Percentiles rank a stretch among this genome's conserved stretches.
phyloP scores from a whole-genome alignment of 2,888 invertebrate genomes.

The Phyllotreta striolata region DNA sequence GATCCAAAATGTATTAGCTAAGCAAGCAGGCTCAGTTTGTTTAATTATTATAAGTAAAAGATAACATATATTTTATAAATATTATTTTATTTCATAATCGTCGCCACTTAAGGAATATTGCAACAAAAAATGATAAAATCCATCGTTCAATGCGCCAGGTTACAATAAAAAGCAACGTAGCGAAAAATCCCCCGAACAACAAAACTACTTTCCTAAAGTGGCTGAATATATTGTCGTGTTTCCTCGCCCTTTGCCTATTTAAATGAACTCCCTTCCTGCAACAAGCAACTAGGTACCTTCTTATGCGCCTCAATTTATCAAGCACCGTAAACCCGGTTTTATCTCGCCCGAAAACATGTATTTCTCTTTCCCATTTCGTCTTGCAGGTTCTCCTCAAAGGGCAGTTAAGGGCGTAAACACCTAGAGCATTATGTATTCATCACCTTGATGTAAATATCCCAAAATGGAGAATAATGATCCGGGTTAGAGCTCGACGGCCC shows the following conservation, averaged over 20 bases:
- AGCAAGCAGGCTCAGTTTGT: too few species aligned
- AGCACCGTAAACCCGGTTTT: conserved; percentile 8
- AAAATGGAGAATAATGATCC: conserved; percentile 32
- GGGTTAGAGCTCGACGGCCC: conserved; percentile 13
- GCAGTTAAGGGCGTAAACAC: conserved; percentile 26
- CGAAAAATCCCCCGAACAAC: too few species aligned
- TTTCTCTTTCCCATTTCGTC: conserved; percentile 10
- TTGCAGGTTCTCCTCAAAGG: conserved; percentile 24
- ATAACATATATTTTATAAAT: too few species aligned
- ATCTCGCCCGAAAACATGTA: conserved; percentile 16
- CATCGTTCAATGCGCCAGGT: too few species aligned
- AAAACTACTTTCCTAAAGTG: conserved; percentile 7
- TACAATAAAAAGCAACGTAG: too few species aligned
- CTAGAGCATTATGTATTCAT: conserved; percentile 31
- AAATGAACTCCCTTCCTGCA: conserved; percentile 13
- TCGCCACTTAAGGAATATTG: too few species aligned
- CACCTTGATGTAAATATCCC: conserved; percentile 31
- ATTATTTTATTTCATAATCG: too few species aligned
- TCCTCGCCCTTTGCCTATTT: conserved; percentile 6
- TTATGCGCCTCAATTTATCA: conserved; percentile 17
- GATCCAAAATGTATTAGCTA: too few species aligned
- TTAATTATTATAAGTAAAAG: too few species aligned
- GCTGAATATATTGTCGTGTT: neutral
- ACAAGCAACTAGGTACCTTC: conserved; percentile 6
- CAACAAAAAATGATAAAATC: too few species aligned